phyloP scores from a whole-genome alignment of 1,140 invertebrate species.

The Harlomillsia oculata region DNA sequence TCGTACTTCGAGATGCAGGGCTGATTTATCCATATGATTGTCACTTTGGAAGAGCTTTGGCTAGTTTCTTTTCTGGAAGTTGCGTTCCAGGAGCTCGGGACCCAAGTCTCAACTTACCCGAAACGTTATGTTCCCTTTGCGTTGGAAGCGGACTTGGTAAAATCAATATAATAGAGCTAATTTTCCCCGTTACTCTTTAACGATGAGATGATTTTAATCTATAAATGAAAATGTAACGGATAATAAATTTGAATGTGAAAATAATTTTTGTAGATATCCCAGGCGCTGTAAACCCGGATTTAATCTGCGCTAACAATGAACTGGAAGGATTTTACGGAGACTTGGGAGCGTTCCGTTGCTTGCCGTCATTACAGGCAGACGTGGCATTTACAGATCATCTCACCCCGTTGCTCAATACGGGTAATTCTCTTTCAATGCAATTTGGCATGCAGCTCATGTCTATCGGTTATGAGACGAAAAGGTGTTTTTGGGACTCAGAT shows the following conservation, averaged over 20 bases:
- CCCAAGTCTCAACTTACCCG: constrained; percentile 23
- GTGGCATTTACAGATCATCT: constrained; percentile 31
- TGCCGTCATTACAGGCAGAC: constrained; percentile 28
- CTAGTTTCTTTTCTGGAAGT: constrained; percentile 28
- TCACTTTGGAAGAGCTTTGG: constrained; percentile 29
- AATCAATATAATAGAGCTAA: neutral
- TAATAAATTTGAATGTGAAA: neutral
- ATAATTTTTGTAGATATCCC: constrained; percentile 23
- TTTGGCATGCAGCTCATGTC: too few relatives aligned
- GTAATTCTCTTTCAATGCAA: too few relatives aligned
- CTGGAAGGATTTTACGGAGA: constrained; percentile 33
- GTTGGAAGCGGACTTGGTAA: constrained; percentile 30
- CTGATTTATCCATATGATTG: constrained; percentile 28
- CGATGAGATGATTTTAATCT: too few relatives aligned
- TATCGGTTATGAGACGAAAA: neutral
- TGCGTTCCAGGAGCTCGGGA: constrained; percentile 30
- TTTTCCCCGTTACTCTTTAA: neutral
- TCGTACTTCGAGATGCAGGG: constrained; percentile 25
- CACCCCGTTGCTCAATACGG: constrained; percentile 31
- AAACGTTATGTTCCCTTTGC: constrained; percentile 32
- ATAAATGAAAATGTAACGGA: too few relatives aligned
- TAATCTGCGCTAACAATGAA: constrained; percentile 33
- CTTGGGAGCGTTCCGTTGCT: constrained; percentile 31
- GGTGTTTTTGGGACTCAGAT: neutral
- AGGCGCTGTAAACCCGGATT: constrained; percentile 17